Conservation (phyloP, 2,888 invertebrate genomes). For the Trichopria drosophilae region DNA sequence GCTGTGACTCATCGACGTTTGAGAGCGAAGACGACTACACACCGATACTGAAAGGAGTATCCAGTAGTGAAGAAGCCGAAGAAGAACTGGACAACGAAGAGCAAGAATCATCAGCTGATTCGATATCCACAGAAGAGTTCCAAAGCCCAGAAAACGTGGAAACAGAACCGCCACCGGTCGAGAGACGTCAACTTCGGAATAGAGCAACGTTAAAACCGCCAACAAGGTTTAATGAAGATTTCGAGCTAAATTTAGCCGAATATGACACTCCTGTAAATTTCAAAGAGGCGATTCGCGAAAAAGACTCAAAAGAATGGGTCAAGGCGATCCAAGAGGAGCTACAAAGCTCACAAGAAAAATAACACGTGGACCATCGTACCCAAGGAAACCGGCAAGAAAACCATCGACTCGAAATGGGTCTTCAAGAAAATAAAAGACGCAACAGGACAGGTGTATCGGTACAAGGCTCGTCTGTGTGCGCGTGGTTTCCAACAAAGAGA, state of each 20-base stretch:
- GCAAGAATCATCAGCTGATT: neutral
- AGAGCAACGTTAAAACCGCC: neutral
- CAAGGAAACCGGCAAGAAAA: too few species aligned
- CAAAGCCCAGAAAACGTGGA: too few species aligned
- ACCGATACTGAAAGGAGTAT: neutral
- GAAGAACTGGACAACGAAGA: neutral
- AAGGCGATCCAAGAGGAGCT: neutral
- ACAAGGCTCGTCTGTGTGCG: too few species aligned
- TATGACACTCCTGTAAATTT: too few species aligned
- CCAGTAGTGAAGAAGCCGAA: neutral
- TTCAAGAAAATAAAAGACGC: too few species aligned
- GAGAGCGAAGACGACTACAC: neutral
- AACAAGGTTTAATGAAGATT: neutral
- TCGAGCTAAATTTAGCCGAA: neutral
- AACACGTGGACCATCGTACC: too few species aligned
- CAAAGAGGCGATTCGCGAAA: too few species aligned
- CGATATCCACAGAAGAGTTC: neutral
- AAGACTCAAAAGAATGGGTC: neutral
- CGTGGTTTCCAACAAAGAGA: constrained; percentile 31
- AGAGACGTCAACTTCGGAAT: neutral
- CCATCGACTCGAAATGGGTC: too few species aligned
- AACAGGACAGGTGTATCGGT: too few species aligned
- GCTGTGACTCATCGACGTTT: too few species aligned
- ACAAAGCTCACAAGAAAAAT: too few species aligned
- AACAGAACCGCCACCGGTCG: neutral